phyloP scores from a whole-genome alignment of 2,113 vertebrate species.

The Onychostruthus taczanowskii region DNA sequence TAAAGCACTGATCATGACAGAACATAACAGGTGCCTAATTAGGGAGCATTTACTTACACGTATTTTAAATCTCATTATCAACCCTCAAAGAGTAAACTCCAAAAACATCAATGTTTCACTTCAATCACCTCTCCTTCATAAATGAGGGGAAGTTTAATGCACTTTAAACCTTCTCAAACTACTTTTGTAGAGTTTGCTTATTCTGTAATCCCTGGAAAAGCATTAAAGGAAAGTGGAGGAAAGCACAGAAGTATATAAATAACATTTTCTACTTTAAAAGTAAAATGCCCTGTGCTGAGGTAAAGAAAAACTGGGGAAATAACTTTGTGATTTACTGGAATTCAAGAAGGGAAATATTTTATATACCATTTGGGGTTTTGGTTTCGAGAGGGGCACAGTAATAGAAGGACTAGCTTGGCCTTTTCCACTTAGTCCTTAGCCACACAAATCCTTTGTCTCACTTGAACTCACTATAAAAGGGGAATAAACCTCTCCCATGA shows the following conservation, averaged over 20 bases:
- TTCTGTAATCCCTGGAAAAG: not conserved
- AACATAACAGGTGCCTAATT: slow-evolving; percentile 15
- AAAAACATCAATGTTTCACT: not conserved
- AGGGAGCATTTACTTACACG: not conserved
- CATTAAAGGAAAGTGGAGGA: not conserved
- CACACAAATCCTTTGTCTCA: slow-evolving; percentile 53
- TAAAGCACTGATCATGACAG: fast-evolving
- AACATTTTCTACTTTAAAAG: not conserved
- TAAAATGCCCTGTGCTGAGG: not conserved
- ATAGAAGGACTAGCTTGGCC: slow-evolving; percentile 37
- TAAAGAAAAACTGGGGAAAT: slow-evolving; percentile 9
- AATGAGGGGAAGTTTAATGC: not conserved
- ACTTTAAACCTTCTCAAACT: not conserved
- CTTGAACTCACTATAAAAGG: slow-evolving; percentile 50
- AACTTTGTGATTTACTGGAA: not conserved
- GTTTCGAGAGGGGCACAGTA: slow-evolving; percentile 29
- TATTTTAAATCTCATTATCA: slow-evolving; percentile 1
- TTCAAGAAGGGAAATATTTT: not conserved
- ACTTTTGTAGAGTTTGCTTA: not conserved
- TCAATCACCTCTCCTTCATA: not conserved
- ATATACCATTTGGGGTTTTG: not conserved
- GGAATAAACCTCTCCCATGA: slow-evolving; percentile 59
- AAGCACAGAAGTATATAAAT: not conserved
- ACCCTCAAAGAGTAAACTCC: not conserved
- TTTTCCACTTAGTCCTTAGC: slow-evolving; percentile 60